These are phyloP conservation scores for Papilio xuthus DNA, from an alignment of 1,140 invertebrate species.

Conservation along the genomic window DNA sequence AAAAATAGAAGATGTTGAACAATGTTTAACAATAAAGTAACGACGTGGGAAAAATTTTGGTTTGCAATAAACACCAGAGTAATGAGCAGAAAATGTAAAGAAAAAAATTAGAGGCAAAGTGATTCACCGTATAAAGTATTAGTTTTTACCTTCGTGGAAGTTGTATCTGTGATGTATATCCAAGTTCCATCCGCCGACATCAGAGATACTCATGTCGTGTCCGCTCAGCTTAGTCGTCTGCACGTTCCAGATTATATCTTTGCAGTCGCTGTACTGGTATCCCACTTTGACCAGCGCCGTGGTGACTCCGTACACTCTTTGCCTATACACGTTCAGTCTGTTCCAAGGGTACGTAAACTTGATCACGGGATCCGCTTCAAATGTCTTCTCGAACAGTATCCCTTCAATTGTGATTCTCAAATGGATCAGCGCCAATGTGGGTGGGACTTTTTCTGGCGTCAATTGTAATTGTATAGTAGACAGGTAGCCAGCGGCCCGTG, in stretches of 20 bases:
- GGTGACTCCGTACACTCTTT: slow-evolving; percentile 95
- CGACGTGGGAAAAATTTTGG: too few species aligned
- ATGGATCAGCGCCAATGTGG: slow-evolving; percentile 92
- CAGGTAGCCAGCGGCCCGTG: slow-evolving; percentile 93
- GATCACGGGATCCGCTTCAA: slow-evolving; percentile 97
- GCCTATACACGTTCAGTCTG: slow-evolving; percentile 96
- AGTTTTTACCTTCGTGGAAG: slow-evolving; percentile 94
- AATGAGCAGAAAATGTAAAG: too few species aligned
- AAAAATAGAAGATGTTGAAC: slow-evolving; percentile 41
- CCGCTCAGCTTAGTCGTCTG: slow-evolving; percentile 97
- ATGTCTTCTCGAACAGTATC: slow-evolving; percentile 94
- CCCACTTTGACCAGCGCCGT: slow-evolving; percentile 97
- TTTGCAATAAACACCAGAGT: too few species aligned
- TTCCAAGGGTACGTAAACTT: slow-evolving; percentile 99
- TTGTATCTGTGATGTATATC: slow-evolving; percentile 99
- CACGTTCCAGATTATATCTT: slow-evolving; percentile 96
- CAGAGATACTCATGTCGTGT: slow-evolving; percentile 97
- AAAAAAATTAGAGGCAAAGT: slow-evolving; percentile 23
- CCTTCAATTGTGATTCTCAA: slow-evolving; percentile 96
- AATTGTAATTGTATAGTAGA: slow-evolving; percentile 97
- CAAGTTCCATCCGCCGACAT: slow-evolving; percentile 98
- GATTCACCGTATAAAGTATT: slow-evolving; percentile 3
- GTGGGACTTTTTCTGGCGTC: slow-evolving; percentile 92
- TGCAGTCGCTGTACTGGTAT: slow-evolving; percentile 96
- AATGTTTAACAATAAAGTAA: not conserved